These are phyloP conservation scores for Penaeus indicus DNA, from an alignment of 1,140 invertebrate species.

Conservation along the genomic window DNA sequence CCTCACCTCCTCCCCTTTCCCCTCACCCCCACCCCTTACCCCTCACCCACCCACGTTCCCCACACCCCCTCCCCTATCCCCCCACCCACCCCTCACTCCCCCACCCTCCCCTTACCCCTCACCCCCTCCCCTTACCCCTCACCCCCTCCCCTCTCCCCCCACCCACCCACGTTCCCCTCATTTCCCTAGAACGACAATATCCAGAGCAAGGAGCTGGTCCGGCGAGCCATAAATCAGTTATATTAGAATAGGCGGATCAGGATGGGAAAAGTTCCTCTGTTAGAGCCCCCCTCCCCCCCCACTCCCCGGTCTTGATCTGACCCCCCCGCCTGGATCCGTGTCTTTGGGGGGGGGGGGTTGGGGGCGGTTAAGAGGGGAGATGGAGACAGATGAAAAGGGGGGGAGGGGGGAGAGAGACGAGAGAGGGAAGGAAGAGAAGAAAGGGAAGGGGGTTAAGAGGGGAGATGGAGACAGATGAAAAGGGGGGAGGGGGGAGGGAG, in stretches of 20 bases:
- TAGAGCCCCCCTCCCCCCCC: slow-evolving; percentile 16
- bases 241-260: slow-evolving; percentile 48
- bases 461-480: background rate
- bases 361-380: too few relatives aligned
- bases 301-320: background rate
- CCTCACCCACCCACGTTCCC: too few relatives aligned
- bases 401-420: background rate
- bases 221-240: slow-evolving; percentile 49
- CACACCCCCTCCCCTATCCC: too few relatives aligned
- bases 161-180: too few relatives aligned
- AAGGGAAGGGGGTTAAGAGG: background rate
- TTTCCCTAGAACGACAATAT: slow-evolving; percentile 29
- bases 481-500: too few relatives aligned
- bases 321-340: background rate
- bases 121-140: too few relatives aligned
- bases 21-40: too few relatives aligned
- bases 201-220: slow-evolving; percentile 9
- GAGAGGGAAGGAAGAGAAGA: background rate
- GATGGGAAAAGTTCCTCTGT: slow-evolving; percentile 40
- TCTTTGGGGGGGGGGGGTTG: background rate
- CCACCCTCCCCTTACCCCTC: too few relatives aligned
- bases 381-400: background rate
- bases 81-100: too few relatives aligned
- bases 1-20: too few relatives aligned
- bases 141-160: too few relatives aligned